phyloP scores from a whole-genome alignment of 2,888 invertebrate species.

The Drosophila vallismaia region DNA sequence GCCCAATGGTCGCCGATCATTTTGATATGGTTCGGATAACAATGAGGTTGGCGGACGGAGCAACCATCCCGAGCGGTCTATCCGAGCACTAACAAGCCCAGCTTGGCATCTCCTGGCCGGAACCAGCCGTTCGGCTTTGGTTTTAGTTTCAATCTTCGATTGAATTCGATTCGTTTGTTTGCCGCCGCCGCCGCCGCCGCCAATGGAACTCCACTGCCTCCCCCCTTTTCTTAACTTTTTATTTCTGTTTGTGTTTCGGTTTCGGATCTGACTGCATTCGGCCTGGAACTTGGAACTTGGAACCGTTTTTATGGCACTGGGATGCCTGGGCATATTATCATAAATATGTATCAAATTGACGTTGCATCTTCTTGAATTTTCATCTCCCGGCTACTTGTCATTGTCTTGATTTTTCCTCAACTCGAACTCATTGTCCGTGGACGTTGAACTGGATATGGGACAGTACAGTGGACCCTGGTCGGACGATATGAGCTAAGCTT shows the following conservation, averaged over 20 bases:
- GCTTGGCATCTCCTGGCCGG: conserved; percentile 47
- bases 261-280: background rate
- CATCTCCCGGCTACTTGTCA: conserved; percentile 78
- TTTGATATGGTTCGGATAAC: conserved; percentile 81
- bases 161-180: conserved; percentile 64
- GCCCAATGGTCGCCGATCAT: conserved; percentile 67
- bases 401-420: conserved; percentile 77
- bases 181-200: conserved; percentile 33
- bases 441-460: conserved; percentile 62
- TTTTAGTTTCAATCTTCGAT: conserved; percentile 35
- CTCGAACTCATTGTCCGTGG: conserved; percentile 57
- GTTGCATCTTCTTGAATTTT: conserved; percentile 79
- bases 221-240: background rate
- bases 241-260: conserved; percentile 2
- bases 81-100: conserved; percentile 65
- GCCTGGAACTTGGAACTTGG: conserved; percentile 29
- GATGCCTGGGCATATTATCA: conserved; percentile 66
- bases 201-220: conserved; percentile 33
- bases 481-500: conserved; percentile 21
- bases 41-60: conserved; percentile 58
- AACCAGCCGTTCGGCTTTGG: conserved; percentile 58
- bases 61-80: conserved; percentile 61
- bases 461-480: conserved; percentile 26
- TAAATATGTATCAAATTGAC: conserved; percentile 78
- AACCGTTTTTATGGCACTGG: conserved; percentile 57